Percentiles rank a stretch among this genome's conserved stretches.
These are phyloP conservation scores for Ariopsis seemanni DNA, from an alignment of 2,113 vertebrate genomes.

Conservation along the genomic window DNA sequence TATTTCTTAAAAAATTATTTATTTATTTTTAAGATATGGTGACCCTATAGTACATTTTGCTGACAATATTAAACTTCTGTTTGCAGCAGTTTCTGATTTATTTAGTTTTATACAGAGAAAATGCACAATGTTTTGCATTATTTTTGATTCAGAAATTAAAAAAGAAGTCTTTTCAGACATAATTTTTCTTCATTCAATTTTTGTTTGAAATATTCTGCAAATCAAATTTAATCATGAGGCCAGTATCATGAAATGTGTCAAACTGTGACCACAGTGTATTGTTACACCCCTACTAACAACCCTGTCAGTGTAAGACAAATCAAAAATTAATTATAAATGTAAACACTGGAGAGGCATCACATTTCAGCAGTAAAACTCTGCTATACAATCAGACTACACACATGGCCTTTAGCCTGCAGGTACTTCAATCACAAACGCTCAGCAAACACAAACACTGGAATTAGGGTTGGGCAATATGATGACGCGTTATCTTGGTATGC, in stretches of 20 bases:
- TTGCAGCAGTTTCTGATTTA: background rate
- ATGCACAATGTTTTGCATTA: background rate
- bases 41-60: background rate
- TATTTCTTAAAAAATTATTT: background rate
- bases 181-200: background rate
- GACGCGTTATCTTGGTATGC: slow-evolving; percentile 12
- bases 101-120: background rate
- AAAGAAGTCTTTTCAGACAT: background rate
- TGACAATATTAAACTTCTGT: too few species aligned
- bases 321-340: background rate
- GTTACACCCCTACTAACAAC: background rate
- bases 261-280: background rate
- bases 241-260: background rate
- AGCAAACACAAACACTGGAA: slow-evolving; percentile 3
- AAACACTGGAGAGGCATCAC: background rate
- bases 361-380: background rate
- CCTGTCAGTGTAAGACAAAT: background rate
- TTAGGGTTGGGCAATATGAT: background rate
- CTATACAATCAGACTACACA: background rate
- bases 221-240: background rate
- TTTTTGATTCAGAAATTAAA: background rate
- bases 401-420: background rate
- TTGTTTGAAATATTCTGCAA: background rate
- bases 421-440: background rate
- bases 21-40: background rate